phyloP scores from a whole-genome alignment of 1,140 invertebrate species.

The Orius insidiosus region DNA sequence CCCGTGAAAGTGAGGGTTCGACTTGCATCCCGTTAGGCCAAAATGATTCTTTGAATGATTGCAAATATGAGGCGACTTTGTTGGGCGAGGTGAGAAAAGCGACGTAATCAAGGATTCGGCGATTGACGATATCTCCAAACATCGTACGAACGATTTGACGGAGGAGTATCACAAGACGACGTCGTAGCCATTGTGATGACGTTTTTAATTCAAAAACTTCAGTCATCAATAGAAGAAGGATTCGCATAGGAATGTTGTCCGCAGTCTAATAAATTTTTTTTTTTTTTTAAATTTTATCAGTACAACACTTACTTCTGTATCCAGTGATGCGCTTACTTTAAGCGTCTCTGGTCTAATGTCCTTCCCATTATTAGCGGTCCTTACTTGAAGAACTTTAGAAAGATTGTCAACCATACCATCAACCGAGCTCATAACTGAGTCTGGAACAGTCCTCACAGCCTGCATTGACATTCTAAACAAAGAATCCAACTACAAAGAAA shows the following conservation, averaged over 20 bases:
- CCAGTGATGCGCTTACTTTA: constrained; percentile 42
- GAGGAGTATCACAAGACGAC: constrained; percentile 61
- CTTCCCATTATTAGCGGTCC: constrained; percentile 2
- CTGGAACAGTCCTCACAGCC: constrained; percentile 63
- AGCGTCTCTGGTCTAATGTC: constrained; percentile 19
- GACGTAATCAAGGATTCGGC: constrained; percentile 80
- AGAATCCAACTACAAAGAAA: constrained; percentile 53
- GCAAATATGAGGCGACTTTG: constrained; percentile 76
- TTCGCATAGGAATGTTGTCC: constrained; percentile 74
- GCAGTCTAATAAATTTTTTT: constrained; percentile 39
- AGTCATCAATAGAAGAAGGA: constrained; percentile 72
- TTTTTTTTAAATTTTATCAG: too few species aligned
- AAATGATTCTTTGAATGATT: constrained; percentile 61
- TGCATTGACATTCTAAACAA: constrained; percentile 60
- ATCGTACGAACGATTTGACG: constrained; percentile 60
- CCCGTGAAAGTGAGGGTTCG: constrained; percentile 40
- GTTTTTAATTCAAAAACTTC: constrained; percentile 82
- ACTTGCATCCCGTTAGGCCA: constrained; percentile 59
- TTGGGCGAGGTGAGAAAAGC: constrained; percentile 75
- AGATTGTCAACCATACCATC: constrained; percentile 67
- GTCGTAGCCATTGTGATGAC: constrained; percentile 71
- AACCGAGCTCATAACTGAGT: constrained; percentile 53
- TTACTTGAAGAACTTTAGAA: constrained; percentile 29
- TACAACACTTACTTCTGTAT: constrained; percentile 33
- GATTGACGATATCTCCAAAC: constrained; percentile 72